Base-by-base conservation (phyloP, 2,888 invertebrate genomes). In the Chymomyza fuscimana region DNA sequence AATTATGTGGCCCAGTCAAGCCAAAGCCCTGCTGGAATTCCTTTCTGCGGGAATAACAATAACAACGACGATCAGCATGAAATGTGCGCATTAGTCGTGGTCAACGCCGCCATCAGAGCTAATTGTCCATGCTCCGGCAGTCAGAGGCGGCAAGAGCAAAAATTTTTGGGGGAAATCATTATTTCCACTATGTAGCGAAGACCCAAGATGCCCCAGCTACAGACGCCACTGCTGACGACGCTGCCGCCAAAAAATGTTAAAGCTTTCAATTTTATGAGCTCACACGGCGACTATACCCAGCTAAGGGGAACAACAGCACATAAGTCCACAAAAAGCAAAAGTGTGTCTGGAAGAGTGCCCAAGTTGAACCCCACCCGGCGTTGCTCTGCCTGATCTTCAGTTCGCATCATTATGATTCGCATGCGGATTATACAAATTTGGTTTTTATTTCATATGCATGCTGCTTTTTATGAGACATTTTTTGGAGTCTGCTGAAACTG, bases 331-430 rank as follows among this genome's bases (percentile, higher is more conserved):
- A 86, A 82, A 72, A 81, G 80, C 86, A 74, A 86, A 86, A 69
- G 76, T 73, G 86, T 84, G 88, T 87, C 83, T 80, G 73, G 12
- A 46, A 46, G 40, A 46, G 40, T 46, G 40, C 12, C 40, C 12
- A 12, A 46, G 40, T 12, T 46, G 2, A 12, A 12, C 40, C 10
- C 4, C 40, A 46, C 40, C 40, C 40, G 40, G 12, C 40, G 40
- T 4, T 12, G 40, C 12, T 50, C 63, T 65, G 73, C 22, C 80
- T 71, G 88, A 85, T 85, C 84, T 85, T 83, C 84, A 86, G 88
- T 84, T 77, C 65, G 70, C 71, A 74, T 81, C 84, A 87, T 86
- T 87, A 81, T 81, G 84, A 84, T 86, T 81, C 84, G 79, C 74
- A 72, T 67, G 69, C 63, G 71, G 77, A 77, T 77, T 77, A 77